Base-by-base conservation (phyloP, 2,888 invertebrate genomes). In the Athalia rosae region DNA sequence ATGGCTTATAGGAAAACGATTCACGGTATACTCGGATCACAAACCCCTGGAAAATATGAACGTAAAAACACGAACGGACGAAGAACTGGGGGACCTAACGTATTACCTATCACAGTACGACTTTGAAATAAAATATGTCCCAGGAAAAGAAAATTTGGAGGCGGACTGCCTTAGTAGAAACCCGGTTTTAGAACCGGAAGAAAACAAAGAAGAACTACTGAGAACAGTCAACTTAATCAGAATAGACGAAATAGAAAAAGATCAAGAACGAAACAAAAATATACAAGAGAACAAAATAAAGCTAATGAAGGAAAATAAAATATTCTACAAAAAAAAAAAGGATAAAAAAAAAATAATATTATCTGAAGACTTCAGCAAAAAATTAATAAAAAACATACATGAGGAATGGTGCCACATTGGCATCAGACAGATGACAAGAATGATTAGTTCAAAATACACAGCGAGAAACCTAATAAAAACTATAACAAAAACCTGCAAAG, bases 21-120 rank as follows among this genome's bases (percentile, higher is more conserved):
- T 83, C 77, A 78, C 64, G 8, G 81, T 83, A 15, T 79, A 79
- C 69, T 80, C 81, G 11, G 83, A 82, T 43, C 83, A 84, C 76
- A 83, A 83, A 77, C 82, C 83, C 15, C 69, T 77, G 50, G 78
- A 78, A 74, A 78, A 58, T 11, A 78, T 74, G 74, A 78, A 78
- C 58, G 63, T 78, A 69, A 47, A 45, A 74, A 69, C 80, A 28
- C 73, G 79, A 50, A 63, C 81, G n/a, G 81, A 82, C 63, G 79
- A 81, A 76, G 80, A 81, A 78, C 62, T 83, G 28, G 80, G 80
- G 45, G 81, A 82, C 6, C 67, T 82, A 41, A 79, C 77, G n/a
- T 78, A 80, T 74, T 81, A 81, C 64, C 50, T 83, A 63, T 80
- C 80, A 3, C 82, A 82, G 80, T 83, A 76, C 66, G 79, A 83